Conservation (phyloP, 2,113 vertebrate genomes). For the Prionailurus viverrinus region DNA sequence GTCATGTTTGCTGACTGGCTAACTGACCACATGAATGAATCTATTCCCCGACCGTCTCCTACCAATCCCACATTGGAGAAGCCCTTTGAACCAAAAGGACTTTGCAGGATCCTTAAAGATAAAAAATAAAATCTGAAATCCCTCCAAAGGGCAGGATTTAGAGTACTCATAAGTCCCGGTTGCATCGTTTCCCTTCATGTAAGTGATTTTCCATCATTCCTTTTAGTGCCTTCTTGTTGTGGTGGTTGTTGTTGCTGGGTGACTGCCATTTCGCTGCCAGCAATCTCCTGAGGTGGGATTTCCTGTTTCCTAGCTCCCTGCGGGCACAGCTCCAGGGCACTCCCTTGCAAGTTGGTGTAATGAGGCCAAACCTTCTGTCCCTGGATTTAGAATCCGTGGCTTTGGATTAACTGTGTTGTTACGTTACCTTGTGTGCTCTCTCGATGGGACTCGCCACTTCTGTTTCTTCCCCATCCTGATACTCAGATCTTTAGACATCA, state of each 20-base stretch:
- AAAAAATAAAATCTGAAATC: background rate
- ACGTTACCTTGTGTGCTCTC: background rate
- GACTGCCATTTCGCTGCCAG: background rate
- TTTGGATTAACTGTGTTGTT: background rate
- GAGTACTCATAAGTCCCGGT: background rate
- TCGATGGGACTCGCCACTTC: background rate
- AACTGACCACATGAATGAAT: background rate
- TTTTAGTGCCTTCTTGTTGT: background rate
- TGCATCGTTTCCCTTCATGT: background rate
- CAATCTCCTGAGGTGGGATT: background rate
- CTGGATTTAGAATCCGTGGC: background rate
- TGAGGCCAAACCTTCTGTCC: background rate
- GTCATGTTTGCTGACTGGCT: background rate
- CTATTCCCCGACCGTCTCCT: accelerated
- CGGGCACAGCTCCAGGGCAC: background rate
- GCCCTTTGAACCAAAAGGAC: background rate
- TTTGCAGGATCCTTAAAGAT: background rate
- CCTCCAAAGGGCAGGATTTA: background rate
- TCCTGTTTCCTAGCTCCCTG: background rate
- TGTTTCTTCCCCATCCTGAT: background rate
- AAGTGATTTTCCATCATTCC: background rate
- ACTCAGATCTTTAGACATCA: background rate
- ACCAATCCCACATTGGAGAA: background rate
- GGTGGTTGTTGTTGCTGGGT: background rate
- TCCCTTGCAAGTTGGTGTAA: background rate